These are phyloP conservation scores for Formica selysi DNA, from an alignment of 1,140 invertebrate genomes.

Conservation along the genomic window DNA sequence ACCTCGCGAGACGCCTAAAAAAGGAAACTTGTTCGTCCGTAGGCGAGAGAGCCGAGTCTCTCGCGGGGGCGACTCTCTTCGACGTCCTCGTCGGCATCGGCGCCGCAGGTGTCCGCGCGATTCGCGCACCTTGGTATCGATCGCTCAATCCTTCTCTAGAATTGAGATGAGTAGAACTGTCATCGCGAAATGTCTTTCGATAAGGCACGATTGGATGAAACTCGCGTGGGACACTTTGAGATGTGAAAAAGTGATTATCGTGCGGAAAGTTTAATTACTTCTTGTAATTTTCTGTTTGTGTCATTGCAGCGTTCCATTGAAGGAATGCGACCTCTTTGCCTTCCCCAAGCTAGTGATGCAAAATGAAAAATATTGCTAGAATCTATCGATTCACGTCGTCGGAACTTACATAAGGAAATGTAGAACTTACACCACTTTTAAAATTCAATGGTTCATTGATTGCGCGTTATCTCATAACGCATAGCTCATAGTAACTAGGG, in stretches of 20 bases:
- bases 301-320: not conserved
- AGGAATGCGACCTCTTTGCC: not conserved
- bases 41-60: slow-evolving; percentile 69
- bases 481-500: slow-evolving; percentile 36
- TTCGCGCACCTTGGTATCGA: not conserved
- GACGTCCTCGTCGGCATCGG: slow-evolving; percentile 58
- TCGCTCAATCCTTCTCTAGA: not conserved
- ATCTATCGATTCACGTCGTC: not conserved
- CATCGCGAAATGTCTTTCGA: not conserved
- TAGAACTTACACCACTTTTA: not conserved
- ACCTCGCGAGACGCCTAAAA: slow-evolving; percentile 66
- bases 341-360: not conserved
- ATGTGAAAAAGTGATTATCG: not conserved
- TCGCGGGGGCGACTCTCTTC: slow-evolving; percentile 75
- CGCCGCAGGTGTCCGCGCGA: slow-evolving; percentile 59
- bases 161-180: not conserved
- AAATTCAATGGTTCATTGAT: slow-evolving; percentile 36
- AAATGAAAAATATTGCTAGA: not conserved
- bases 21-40: slow-evolving; percentile 77
- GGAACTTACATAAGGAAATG: slow-evolving; percentile 4
- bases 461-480: slow-evolving; percentile 18
- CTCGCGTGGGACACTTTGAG: too few relatives aligned
- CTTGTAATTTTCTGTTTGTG: not conserved
- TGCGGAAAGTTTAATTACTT: slow-evolving; percentile 1
- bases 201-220: not conserved